A percentile compares a stretch with the other conserved stretches of the same genome.
Conservation (phyloP, 2,888 invertebrate genomes). For the Matsumyia berberina region DNA sequence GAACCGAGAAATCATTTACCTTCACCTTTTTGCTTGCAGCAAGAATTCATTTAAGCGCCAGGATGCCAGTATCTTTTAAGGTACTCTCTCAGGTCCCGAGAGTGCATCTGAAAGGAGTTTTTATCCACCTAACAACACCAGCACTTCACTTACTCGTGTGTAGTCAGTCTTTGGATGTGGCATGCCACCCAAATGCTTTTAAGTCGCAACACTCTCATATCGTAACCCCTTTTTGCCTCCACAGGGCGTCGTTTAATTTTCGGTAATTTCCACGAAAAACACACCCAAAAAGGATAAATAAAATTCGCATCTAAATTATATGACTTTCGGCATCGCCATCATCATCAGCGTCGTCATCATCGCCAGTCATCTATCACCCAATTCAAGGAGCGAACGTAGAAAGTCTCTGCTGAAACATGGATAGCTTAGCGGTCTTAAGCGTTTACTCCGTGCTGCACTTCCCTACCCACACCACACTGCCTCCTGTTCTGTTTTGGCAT, state of each 20-base stretch:
- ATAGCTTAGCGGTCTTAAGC: slow-evolving; percentile 25
- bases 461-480: neutral
- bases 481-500: slow-evolving; percentile 13
- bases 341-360: slow-evolving; percentile 38
- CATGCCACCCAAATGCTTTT: neutral
- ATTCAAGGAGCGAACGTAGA: slow-evolving; percentile 30
- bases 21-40: too few species aligned
- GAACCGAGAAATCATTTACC: too few species aligned
- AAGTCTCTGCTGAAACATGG: slow-evolving; percentile 17
- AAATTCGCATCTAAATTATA: slow-evolving; percentile 33
- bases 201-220: neutral
- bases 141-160: too few species aligned
- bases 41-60: too few species aligned
- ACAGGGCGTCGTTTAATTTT: slow-evolving; percentile 16
- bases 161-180: too few species aligned
- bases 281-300: slow-evolving; percentile 23
- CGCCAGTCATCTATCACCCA: slow-evolving; percentile 56
- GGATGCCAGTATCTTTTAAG: too few species aligned
- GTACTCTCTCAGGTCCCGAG: too few species aligned
- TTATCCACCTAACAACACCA: too few species aligned
- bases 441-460: slow-evolving; percentile 9
- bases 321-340: slow-evolving; percentile 31
- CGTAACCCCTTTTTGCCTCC: neutral
- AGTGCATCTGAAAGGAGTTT: too few species aligned
- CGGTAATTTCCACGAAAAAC: slow-evolving; percentile 17